Conservation (phyloP, 2,797 vertebrate genomes). For the Myotis pilosus region DNA sequence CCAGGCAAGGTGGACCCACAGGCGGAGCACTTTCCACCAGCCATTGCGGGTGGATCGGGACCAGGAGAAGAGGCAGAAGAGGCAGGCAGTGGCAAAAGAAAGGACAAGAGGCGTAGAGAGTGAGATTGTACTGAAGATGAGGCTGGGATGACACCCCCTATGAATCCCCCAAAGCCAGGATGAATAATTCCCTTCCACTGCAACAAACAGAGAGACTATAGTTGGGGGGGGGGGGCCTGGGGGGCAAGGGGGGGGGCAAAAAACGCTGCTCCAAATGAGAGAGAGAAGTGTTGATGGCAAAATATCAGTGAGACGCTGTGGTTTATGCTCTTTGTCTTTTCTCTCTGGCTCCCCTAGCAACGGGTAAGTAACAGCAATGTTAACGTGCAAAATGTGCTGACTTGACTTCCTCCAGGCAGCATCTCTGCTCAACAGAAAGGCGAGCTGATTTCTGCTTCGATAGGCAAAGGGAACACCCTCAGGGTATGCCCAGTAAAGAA, state of each 20-base stretch:
- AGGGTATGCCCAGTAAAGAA: neutral
- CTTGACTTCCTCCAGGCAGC: neutral
- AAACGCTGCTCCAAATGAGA: neutral
- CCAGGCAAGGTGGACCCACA: neutral
- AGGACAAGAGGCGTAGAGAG: neutral
- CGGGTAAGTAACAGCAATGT: neutral
- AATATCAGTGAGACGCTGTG: neutral
- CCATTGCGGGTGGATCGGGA: too few relatives aligned
- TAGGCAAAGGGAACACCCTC: neutral
- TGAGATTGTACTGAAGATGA: neutral
- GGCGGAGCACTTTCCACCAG: neutral
- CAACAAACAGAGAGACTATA: neutral
- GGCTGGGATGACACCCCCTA: neutral
- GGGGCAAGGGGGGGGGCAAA: neutral
- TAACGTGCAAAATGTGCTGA: neutral
- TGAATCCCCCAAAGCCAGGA: neutral
- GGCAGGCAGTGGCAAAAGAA: neutral
- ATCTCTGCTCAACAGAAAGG: neutral
- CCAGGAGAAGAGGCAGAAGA: neutral
- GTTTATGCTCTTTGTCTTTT: neutral
- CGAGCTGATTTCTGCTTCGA: neutral
- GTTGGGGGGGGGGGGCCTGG: neutral
- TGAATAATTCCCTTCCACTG: neutral
- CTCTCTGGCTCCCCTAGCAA: slow-evolving; percentile 3
- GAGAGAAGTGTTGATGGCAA: neutral